Evolutionary conservation across 2,888 invertebrate species (phyloP), one percentile per base, ranked within the genome.

Genomic region (Flabesymbios commensalis): DNA sequence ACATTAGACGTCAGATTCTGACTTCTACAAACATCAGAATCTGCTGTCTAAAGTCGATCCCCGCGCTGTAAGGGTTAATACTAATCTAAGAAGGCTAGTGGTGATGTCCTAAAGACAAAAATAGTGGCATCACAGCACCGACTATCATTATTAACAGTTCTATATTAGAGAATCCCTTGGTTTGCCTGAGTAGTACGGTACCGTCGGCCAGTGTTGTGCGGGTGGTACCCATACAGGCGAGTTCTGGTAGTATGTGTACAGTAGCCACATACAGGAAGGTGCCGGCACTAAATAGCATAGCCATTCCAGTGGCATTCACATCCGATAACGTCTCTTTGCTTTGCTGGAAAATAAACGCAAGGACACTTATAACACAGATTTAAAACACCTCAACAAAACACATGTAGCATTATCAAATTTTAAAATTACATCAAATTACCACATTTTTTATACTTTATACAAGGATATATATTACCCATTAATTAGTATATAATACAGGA

Each of bases 181-280:
- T 76, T 64, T 81, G 78, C 39, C 75, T 70, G 32, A 75, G 67
- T 17, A 79, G 71, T 0, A 77, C 74, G 2, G 76, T 73, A 10
- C 78, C 78, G 57, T 78, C 77, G n/a, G 72, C 68, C 29, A 72
- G 67, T 2, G 73, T 71, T 56, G 74, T 73, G 56, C 66, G 67
- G 0, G 74, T 68, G 43, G 75, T 72, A 42, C 73, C 71, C 62
- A 64, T 62, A 39, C 71, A 75, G 14, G 83, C 80, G 45, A 99
- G 85, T 82, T 99, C 99, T 0, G 99, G 98, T 52, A 99, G 82
- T 0, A 99, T 97, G 82, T 99, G 99, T 0, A 99, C 97, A 0
- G 98, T 98, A 0, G 99, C 95, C 1, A 99, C 99, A 81, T 98
- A 99, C 0, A 99, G 86, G 84, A 99, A 99, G 17, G 99, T 99